These are phyloP conservation scores for Glaucopsyche alexis DNA, from an alignment of 2,888 invertebrate species.

Conservation along the genomic window DNA sequence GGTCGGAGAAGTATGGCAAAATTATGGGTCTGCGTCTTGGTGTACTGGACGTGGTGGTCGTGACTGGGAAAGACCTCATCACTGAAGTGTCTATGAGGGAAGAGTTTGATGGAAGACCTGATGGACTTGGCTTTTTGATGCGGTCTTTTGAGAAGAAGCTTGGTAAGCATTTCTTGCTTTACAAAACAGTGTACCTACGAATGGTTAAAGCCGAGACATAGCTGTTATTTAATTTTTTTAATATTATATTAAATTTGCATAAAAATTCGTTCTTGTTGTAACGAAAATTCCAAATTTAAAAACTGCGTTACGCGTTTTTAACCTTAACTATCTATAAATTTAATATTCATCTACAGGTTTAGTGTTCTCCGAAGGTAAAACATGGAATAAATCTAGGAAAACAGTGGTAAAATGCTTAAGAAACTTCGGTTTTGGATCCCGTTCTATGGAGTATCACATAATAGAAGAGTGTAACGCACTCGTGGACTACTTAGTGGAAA, in stretches of 20 bases:
- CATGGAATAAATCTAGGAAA: conserved; percentile 83
- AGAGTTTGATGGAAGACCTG: conserved; percentile 86
- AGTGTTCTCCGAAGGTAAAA: conserved; percentile 84
- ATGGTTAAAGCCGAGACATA: too few species aligned
- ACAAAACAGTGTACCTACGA: too few species aligned
- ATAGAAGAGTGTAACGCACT: conserved; percentile 81
- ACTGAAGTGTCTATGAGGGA: conserved; percentile 82
- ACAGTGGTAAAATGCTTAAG: conserved; percentile 83
- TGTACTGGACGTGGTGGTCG: conserved; percentile 79
- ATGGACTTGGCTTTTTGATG: conserved; percentile 85
- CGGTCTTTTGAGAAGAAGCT: conserved; percentile 84
- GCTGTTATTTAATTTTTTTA: too few species aligned
- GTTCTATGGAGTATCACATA: conserved; percentile 81
- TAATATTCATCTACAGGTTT: conserved; percentile 69
- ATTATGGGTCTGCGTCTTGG: conserved; percentile 84
- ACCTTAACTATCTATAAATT: background rate
- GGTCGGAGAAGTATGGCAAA: conserved; percentile 81
- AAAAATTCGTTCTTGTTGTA: too few species aligned
- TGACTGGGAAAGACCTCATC: conserved; percentile 81
- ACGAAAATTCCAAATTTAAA: too few species aligned
- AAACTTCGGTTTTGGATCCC: conserved; percentile 82
- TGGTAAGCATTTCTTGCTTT: conserved; percentile 70
- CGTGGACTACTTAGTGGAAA: conserved; percentile 64
- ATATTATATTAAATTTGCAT: too few species aligned
- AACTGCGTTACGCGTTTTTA: too few species aligned